Base-by-base conservation (phyloP, 2,113 vertebrate species). In the Chaetodon auriga region DNA sequence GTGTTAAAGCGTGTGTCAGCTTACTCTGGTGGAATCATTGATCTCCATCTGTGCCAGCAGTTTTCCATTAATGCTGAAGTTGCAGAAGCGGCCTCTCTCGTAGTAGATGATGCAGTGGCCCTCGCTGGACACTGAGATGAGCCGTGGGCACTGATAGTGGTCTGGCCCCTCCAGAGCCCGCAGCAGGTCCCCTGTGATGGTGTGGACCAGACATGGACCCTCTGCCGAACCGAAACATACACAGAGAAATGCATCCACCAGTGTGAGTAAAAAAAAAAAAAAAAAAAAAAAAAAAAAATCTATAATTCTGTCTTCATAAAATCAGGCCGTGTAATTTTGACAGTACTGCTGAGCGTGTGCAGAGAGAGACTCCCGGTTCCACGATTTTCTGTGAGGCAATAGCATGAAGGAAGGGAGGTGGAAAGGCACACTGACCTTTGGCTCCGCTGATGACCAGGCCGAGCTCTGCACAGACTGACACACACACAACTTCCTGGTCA, bases 91-190 rank as follows among this genome's bases (percentile, higher is more conserved):
- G 15, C 98, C 98, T 84, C 97, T 91, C 87, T 99, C 97, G 11
- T 98, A 99, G 95, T 97, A 98, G 90, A 99, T 97, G 94, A 99
- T 97, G 90, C 98, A 99, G 95, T 99, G 98, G 82, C 98, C 98
- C 94, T 99, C 98, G 45, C 85, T 99, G 90, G 98, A 99, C 78
- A 99, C 98, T 0, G 97, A 96, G 93, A 99, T 99, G 90, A 99
- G 91, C 58, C 97, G 96, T 15, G 98, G 98, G 55, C 95, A 94
- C 86, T 95, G 90, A 87, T 96, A 98, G 94, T 96, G 95, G 70
- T 99, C 97, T 16, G 98, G 98, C 58, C 97, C 98, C 85, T 99
- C 98, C 25, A 99, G 94, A 80, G 98, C 97, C 90, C 98, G 95
- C 81, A 99, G 95, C 80, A 99, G 94, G 87, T 99, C 98, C 75